phyloP scores from a whole-genome alignment of 2,888 invertebrate genomes.

The Drosophila vallismaia region DNA sequence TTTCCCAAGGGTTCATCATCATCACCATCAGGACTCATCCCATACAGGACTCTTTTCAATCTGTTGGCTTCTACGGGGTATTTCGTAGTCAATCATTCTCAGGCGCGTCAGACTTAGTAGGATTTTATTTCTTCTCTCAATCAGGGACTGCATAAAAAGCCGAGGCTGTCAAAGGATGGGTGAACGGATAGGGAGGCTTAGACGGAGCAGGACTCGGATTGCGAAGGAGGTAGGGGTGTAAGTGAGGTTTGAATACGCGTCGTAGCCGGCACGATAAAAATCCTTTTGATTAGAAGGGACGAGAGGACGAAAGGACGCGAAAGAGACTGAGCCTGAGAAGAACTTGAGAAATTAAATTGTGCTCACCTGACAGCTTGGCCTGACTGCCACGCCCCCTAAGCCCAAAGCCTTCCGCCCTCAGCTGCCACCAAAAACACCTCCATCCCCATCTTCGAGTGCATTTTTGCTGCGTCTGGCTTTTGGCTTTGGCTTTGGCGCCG shows the following conservation, averaged over 20 bases:
- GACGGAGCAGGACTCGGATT: not conserved
- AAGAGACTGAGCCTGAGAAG: constrained; percentile 16
- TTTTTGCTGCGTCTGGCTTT: constrained; percentile 61
- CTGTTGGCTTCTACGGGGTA: constrained; percentile 12
- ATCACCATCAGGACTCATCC: not conserved
- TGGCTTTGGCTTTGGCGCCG: constrained; percentile 46
- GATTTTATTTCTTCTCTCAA: constrained; percentile 19
- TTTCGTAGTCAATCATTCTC: constrained; percentile 40
- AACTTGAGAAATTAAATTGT: constrained; percentile 80
- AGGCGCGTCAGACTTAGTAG: constrained; percentile 25
- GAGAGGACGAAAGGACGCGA: constrained; percentile 3
- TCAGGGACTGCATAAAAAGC: constrained; percentile 43
- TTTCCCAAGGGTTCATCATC: constrained; percentile 16
- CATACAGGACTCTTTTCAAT: not conserved
- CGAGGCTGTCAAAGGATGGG: constrained; percentile 65
- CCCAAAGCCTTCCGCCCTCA: not conserved
- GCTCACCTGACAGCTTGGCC: constrained; percentile 70
- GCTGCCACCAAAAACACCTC: not conserved
- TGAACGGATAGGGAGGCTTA: not conserved
- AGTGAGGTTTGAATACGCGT: constrained; percentile 35
- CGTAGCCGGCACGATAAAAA: constrained; percentile 71
- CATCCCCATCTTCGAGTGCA: constrained; percentile 33
- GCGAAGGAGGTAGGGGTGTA: not conserved
- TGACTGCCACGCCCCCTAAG: constrained; percentile 2
- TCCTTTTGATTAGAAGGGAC: constrained; percentile 75